Percentiles rank a stretch among this genome's conserved stretches.
phyloP scores from a whole-genome alignment of 2,113 vertebrate genomes.

The Sinocyclocheilus anshuiensis region DNA sequence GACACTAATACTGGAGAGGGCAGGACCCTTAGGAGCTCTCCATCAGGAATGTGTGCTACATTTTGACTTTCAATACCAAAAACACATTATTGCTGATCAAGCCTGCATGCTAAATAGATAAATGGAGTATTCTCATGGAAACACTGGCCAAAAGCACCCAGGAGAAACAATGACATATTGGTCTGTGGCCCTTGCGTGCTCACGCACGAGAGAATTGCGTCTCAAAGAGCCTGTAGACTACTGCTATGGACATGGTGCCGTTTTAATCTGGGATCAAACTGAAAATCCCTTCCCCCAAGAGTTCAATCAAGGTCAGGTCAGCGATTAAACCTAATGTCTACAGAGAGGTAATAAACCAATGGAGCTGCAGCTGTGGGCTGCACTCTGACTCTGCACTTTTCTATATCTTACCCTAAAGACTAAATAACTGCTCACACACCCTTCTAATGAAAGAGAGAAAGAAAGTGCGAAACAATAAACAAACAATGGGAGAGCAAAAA shows the following conservation, averaged over 20 bases:
- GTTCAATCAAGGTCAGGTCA: constrained; percentile 78
- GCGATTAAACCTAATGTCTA: constrained; percentile 74
- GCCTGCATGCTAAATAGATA: not conserved
- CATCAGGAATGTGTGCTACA: not conserved
- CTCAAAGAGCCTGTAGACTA: constrained; percentile 61
- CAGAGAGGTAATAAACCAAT: constrained; percentile 59
- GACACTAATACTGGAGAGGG: not conserved
- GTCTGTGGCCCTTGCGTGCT: not conserved
- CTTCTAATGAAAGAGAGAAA: not conserved
- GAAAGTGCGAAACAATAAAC: not conserved
- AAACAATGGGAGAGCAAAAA: not conserved
- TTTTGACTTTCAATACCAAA: constrained; percentile 14
- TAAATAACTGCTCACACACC: not conserved
- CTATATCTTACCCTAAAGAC: not conserved
- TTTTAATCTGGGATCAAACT: constrained; percentile 82
- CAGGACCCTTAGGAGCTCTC: not conserved
- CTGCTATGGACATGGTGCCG: constrained; percentile 69
- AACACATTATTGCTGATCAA: not conserved
- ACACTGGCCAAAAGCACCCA: not conserved
- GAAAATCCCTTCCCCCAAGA: constrained; percentile 74
- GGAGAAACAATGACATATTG: not conserved
- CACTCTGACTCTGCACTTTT: constrained; percentile 21
- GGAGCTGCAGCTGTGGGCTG: constrained; percentile 9
- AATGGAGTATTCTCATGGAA: not conserved
- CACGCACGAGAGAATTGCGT: constrained; percentile 12